phyloP scores from a whole-genome alignment of 2,113 vertebrate species.

The Sander vitreus region DNA sequence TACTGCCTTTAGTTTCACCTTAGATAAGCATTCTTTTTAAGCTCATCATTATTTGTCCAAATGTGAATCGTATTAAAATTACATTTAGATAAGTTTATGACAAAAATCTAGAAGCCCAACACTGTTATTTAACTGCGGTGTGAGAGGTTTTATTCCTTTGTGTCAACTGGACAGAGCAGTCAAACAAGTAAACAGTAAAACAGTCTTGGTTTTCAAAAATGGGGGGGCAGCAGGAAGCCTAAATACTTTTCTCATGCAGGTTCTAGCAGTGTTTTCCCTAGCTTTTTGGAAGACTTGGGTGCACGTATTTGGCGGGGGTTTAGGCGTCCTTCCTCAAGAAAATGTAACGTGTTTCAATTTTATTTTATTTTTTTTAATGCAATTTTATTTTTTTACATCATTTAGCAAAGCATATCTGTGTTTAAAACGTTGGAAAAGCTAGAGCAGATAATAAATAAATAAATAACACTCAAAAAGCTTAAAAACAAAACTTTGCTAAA shows the following conservation, averaged over 20 bases:
- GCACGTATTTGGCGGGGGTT: no score
- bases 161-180: neutral
- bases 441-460: no score
- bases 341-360: no score
- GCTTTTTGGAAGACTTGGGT: no score
- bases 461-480: no score
- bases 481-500: no score
- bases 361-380: no score
- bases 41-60: neutral
- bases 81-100: neutral
- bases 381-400: no score
- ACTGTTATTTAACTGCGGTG: constrained; percentile 1
- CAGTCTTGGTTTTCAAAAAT: constrained; percentile 16
- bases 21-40: neutral
- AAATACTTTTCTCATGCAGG: constrained; percentile 11
- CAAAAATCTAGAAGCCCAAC: neutral
- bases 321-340: no score
- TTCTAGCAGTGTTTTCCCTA: neutral
- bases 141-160: constrained; percentile 34
- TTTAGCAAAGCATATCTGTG: no score
- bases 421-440: no score
- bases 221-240: neutral
- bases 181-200: constrained; percentile 10
- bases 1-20: neutral
- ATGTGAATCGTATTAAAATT: neutral